Evolutionary conservation across 2,797 vertebrate genomes (phyloP), one percentile per base, ranked within the genome.

Genomic region (Carapus acus): DNA sequence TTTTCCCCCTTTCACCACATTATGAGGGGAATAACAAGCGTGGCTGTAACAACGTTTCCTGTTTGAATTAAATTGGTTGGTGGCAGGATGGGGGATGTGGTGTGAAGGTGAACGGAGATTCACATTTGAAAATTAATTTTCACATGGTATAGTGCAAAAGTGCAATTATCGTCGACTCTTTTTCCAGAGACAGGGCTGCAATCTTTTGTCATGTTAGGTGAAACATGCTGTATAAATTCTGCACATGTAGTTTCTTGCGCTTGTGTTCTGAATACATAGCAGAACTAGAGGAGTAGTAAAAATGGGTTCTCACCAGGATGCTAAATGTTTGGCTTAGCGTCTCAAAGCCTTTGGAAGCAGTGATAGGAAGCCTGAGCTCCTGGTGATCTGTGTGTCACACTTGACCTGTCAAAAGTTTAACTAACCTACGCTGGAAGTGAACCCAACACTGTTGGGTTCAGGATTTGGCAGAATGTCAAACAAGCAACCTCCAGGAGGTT

Each of bases 61-160:
- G 71, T 81, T 81, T 76, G 81, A 83, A 86, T 86, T 85, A 80
- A 67, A 79, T 77, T 9, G 43, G 31, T 8, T 11, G 47, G 59
- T 18, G 40, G 24, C 53, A 12, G 11, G 6, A 9, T 20, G 27
- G 27, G 14, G 39, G 18, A 24, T n/a, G n/a, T 17, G 16, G 14
- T 11, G 34, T n/a, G 22, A 27, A 16, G 61, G 53, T 54, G 62
- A 57, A 60, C 59, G 58, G 60, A 65, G 78, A 48, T 62, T 83
- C 66, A 50, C 78, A 82, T 86, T 81, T 80, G 71, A 82, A 84
- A 87, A 87, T 83, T 78, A 75, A 83, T 86, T 86, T 87, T 82
- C 58, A 81, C 76, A 64, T 73, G 72, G 75, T 74, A 69, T 27
- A 34, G 71, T 77, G 80, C 66, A 75, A 80, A 83, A 85, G 76